A percentile compares a stretch with the other conserved stretches of the same genome.
phyloP scores from a whole-genome alignment of 2,888 invertebrate genomes.

The Helleia helle region DNA sequence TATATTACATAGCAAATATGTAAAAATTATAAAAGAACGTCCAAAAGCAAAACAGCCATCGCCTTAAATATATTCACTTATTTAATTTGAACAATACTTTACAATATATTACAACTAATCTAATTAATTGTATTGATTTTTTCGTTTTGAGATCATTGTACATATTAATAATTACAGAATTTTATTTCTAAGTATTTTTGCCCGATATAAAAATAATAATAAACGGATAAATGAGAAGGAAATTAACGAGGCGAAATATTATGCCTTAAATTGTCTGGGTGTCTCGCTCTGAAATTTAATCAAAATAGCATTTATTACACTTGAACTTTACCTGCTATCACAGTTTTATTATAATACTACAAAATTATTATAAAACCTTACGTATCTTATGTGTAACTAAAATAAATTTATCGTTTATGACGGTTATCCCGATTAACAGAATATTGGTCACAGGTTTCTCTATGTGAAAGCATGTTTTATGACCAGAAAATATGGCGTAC shows the following conservation, averaged over 20 bases:
- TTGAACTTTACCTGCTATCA: neutral
- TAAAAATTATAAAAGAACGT: too few relatives aligned
- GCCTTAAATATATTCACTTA: neutral
- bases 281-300: neutral
- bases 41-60: too few relatives aligned
- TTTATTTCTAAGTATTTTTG: neutral
- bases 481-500: too few relatives aligned
- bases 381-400: neutral
- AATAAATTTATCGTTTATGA: too few relatives aligned
- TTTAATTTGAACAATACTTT: neutral
- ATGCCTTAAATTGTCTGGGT: too few relatives aligned
- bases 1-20: too few relatives aligned
- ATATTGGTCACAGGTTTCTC: too few relatives aligned
- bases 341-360: conserved; percentile 7
- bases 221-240: neutral
- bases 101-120: neutral
- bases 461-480: too few relatives aligned
- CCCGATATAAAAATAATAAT: neutral
- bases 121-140: neutral
- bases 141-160: neutral
- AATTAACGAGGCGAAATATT: too few relatives aligned
- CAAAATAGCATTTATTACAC: neutral
- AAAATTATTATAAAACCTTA: neutral
- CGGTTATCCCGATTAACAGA: too few relatives aligned
- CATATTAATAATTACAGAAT: neutral